Evolutionary conservation across 2,888 invertebrate genomes (phyloP), one percentile per base, ranked within the genome.

Genomic region (Cephus pygmeus): DNA sequence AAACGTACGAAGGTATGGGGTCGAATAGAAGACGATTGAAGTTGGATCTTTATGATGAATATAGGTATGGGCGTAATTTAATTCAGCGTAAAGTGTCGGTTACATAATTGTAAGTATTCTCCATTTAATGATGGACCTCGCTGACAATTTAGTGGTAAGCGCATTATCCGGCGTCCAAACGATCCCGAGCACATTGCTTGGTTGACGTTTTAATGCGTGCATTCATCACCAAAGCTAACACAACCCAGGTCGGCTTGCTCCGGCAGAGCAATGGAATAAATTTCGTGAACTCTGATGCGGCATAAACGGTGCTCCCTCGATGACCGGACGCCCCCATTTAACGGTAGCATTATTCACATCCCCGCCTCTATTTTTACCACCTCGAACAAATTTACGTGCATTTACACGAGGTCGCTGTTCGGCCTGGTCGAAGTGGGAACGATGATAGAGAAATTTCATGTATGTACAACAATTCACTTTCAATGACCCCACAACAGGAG

Each of bases 281-380:
- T 88, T 88, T 86, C 83, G 85, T 84, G 86, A 87, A 88, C 87
- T 87, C 86, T 87, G 88, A 88, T 87, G 88, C 87, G 87, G 86
- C 87, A 87, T 87, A 87, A 88, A 87, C 85, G 87, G 84, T 81
- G 79, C 79, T 80, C 83, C 84, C 84, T 82, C 86, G 88, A 87
- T 88, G 85, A 87, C 86, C 86, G 85, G 85, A 85, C 83, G 81
- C 79, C 85, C 85, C 83, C 86, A 84, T 87, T 88, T 88, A 87
- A 85, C 87, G 83, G 84, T 83, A 81, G 84, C 87, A 88, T 88
- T 88, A 88, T 88, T 88, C 88, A 88, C 86, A 84, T 82, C 82
- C 83, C 80, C 78, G 76, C 77, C 75, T 77, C 84, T 81, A 84
- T 86, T 86, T 86, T 84, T 86, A 77, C 80, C 83, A 76, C 77